Conservation (phyloP, 1,140 invertebrate species). For the Cydia strobilella region DNA sequence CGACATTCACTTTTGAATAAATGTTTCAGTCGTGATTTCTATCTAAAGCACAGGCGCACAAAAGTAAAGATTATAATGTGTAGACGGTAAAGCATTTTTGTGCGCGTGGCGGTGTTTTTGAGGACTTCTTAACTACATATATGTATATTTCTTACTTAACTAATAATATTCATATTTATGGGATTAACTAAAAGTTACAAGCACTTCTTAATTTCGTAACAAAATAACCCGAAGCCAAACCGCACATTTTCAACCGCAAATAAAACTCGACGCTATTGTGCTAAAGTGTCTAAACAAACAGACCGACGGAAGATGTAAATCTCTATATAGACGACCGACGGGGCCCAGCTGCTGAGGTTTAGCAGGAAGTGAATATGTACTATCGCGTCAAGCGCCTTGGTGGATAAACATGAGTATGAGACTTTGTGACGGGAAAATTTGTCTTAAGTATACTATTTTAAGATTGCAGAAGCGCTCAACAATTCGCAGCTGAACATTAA, state of each 20-base stretch:
- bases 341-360: slow-evolving; percentile 25
- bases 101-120: too few species aligned
- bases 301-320: slow-evolving; percentile 29
- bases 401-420: slow-evolving; percentile 4
- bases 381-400: too few species aligned
- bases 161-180: background rate
- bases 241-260: slow-evolving; percentile 20
- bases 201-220: slow-evolving; percentile 1
- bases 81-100: too few species aligned
- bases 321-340: slow-evolving; percentile 16
- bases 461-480: background rate
- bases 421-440: background rate
- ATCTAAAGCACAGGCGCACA: too few species aligned
- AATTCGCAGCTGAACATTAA: too few species aligned
- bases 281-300: slow-evolving; percentile 34
- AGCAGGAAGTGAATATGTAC: slow-evolving; percentile 10
- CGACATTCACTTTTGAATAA: too few species aligned
- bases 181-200: background rate
- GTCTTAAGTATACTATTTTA: background rate
- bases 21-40: too few species aligned
- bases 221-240: background rate
- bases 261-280: slow-evolving; percentile 32
- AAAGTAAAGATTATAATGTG: too few species aligned
- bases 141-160: too few species aligned
- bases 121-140: background rate